A percentile compares a stretch with the other conserved stretches of the same genome.
Evolutionary conservation across 2,113 vertebrate species (phyloP).

Genomic region (Campylomormyrus numenius): DNA sequence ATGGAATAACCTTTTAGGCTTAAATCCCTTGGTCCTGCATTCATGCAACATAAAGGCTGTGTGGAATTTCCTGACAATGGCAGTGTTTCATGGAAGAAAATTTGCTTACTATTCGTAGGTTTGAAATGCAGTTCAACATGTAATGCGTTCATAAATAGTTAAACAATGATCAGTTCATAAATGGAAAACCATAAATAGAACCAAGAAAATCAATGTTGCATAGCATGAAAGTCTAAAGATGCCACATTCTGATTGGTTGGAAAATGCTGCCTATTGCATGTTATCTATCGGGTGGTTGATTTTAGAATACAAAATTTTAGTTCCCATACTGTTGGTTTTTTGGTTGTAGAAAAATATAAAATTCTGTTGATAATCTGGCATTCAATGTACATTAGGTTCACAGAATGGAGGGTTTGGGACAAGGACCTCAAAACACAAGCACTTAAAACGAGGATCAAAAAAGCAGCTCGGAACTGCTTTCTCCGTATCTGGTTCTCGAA

Average conservation of each 20-base stretch:
- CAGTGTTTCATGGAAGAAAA: background rate
- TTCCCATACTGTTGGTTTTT: background rate
- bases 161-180: background rate
- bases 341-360: background rate
- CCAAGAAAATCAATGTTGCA: background rate
- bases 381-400: background rate
- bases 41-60: background rate
- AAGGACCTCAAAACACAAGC: background rate
- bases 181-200: background rate
- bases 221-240: background rate
- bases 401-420: background rate
- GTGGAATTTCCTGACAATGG: background rate
- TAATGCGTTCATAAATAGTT: background rate
- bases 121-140: background rate
- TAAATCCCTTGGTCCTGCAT: background rate
- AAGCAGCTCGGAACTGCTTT: conserved; percentile 26
- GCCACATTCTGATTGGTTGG: background rate
- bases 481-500: conserved; percentile 28
- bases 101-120: background rate
- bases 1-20: background rate
- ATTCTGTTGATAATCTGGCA: background rate
- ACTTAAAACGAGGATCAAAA: conserved; percentile 17
- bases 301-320: background rate
- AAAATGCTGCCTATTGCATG: background rate
- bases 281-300: background rate